Percentiles rank a stretch among this genome's conserved stretches.
These are phyloP conservation scores for Nothura maculosa DNA, from an alignment of 2,797 vertebrate species.

Conservation along the genomic window DNA sequence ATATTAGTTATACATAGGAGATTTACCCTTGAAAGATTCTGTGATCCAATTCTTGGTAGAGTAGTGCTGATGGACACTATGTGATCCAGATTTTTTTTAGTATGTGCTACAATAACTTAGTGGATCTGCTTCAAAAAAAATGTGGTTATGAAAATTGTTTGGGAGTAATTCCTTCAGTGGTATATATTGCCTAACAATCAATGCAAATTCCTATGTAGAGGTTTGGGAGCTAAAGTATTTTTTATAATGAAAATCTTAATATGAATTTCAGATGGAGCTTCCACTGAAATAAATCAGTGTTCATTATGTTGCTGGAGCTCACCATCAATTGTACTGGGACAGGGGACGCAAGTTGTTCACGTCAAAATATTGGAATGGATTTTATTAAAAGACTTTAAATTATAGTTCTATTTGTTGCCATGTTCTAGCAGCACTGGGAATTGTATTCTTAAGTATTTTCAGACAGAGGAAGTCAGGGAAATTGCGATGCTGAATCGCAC, in stretches of 20 bases:
- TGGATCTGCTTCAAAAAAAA: background rate
- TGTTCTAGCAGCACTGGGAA: background rate
- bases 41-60: background rate
- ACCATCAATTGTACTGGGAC: background rate
- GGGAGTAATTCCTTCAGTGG: background rate
- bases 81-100: background rate
- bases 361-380: background rate
- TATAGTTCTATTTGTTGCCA: background rate
- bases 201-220: background rate
- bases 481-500: background rate
- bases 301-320: background rate
- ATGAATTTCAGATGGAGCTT: background rate
- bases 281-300: background rate
- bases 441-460: background rate
- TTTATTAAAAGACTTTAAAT: conserved; percentile 27
- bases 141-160: background rate
- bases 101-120: background rate
- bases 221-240: background rate
- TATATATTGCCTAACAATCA: background rate
- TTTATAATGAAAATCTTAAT: conserved; percentile 2
- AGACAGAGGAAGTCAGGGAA: background rate
- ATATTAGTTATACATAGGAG: background rate
- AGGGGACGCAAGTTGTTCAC: background rate
- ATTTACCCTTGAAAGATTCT: background rate
- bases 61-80: background rate